Evolutionary conservation across 2,113 vertebrate genomes (phyloP).

Genomic region (Columba janthina): DNA sequence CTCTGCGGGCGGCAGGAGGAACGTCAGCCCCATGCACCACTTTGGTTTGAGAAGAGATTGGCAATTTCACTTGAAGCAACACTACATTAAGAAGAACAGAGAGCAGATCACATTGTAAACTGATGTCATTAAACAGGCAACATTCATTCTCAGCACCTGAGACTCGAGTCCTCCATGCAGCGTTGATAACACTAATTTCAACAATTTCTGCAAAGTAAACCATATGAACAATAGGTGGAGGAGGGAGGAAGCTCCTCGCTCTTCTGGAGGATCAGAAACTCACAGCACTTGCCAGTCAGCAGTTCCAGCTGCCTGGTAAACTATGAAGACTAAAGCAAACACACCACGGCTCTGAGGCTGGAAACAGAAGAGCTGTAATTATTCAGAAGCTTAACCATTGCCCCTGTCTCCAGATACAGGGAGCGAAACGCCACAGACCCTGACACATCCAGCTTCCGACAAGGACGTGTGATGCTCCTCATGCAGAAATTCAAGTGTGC

Average conservation of each 20-base stretch:
- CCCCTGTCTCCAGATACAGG: background rate
- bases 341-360: background rate
- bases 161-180: background rate
- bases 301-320: constrained; percentile 6
- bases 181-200: background rate
- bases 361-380: constrained; percentile 3
- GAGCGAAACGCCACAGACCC: accelerated
- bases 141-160: constrained; percentile 29
- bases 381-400: background rate
- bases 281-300: background rate
- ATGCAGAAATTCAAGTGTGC: background rate
- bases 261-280: constrained; percentile 1
- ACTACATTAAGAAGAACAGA: background rate
- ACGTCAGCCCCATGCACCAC: background rate
- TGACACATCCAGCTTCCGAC: accelerated
- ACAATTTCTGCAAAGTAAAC: background rate
- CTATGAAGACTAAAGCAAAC: background rate
- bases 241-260: background rate
- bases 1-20: too few relatives aligned
- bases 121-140: constrained; percentile 20
- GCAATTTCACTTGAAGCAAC: background rate
- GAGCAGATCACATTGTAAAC: background rate
- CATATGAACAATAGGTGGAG: background rate
- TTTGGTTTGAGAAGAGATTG: background rate
- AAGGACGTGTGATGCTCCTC: accelerated